Base-by-base conservation (phyloP, 2,113 vertebrate species). In the Peromyscus leucopus region DNA sequence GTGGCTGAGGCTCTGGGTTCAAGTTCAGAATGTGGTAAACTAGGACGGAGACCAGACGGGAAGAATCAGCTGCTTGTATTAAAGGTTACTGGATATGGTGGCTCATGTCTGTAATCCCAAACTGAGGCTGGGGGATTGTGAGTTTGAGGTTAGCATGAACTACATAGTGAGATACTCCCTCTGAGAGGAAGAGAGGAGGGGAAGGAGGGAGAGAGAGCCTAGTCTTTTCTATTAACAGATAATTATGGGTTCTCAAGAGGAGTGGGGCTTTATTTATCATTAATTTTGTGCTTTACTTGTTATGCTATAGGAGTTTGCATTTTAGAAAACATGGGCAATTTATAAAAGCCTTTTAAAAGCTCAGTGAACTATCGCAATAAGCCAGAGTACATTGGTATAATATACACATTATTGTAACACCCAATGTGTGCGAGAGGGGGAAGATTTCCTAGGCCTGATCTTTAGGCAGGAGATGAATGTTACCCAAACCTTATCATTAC, bases 211-310 rank as follows among this genome's bases (percentile, higher is more conserved):
- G 55, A 39, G n/a, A 63, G 15, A 15, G 28, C 22, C n/a, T 75
- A 46, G 13, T 4, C 2, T 84, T 88, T 15, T 96, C 13, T 36
- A 93, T 15, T 87, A 39, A 61, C 46, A 94, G 59, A 69, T 78
- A 59, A n/a, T 46, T 71, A 9, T 76, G 76, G 48, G 12, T 31
- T 96, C 36, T 71, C 5, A n/a, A 28, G 8, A 72, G 39, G 31
- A 92, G 6, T 83, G 74, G 76, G 88, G 42, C 31, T 89, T 93
- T 86, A 89, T 92, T 96, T 94, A 42, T 42, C 42, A 78, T 79
- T 75, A 75, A 69, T 79, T 94, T 94, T 48, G 46, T 24, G 55
- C 86, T 91, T 94, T 83, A 82, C 88, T 69, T 69, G 12, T 28
- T 80, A 39, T 55, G 61, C n/a, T 74, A 1, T 33, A 39, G 61